phyloP scores from a whole-genome alignment of 2,797 vertebrate species.

The Oreochromis grahami region DNA sequence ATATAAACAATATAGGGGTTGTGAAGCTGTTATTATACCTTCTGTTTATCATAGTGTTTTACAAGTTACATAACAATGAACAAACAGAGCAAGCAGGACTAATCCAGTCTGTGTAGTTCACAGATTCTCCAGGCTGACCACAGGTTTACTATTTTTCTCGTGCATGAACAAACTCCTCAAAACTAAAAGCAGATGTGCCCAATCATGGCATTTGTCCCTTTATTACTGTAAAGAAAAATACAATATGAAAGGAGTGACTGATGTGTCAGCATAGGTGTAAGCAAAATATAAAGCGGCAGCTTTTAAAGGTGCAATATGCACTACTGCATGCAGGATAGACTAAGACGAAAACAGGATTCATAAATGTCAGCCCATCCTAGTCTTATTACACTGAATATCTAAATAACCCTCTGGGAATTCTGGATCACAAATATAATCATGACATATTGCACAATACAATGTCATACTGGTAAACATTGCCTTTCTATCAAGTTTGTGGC shows the following conservation, averaged over 20 bases:
- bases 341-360: background rate
- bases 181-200: background rate
- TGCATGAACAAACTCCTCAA: background rate
- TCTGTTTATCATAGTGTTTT: background rate
- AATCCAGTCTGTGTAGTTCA: background rate
- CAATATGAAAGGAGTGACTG: background rate
- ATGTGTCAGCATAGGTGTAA: background rate
- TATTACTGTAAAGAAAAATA: background rate
- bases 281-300: background rate
- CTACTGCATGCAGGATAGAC: background rate
- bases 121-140: background rate
- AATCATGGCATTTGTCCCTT: background rate
- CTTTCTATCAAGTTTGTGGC: background rate
- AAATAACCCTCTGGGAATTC: background rate
- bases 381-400: background rate
- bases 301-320: background rate
- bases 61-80: background rate
- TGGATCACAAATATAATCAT: background rate
- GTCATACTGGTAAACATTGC: background rate
- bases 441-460: background rate
- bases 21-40: background rate
- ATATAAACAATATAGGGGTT: background rate
- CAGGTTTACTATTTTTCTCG: background rate
- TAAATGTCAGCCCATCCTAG: background rate
- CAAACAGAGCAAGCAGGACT: background rate